phyloP scores from a whole-genome alignment of 2,888 invertebrate species.

The Macrophya annulata region DNA sequence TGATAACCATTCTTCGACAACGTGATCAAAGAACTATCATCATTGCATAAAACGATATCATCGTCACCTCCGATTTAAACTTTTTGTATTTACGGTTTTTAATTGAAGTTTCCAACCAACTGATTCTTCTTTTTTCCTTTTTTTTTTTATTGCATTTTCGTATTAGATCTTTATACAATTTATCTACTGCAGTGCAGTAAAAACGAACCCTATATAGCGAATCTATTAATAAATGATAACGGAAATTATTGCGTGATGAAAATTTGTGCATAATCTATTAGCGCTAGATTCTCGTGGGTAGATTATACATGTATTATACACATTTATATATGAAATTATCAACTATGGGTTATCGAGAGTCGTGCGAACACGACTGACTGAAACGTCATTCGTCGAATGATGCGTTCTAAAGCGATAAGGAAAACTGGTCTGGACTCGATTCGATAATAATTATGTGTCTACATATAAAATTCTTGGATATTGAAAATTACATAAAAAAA shows the following conservation, averaged over 20 bases:
- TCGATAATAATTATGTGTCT: not conserved
- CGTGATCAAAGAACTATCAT: slow-evolving; percentile 15
- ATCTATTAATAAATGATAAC: not conserved
- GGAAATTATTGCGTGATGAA: slow-evolving; percentile 10
- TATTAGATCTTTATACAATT: no score
- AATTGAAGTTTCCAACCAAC: no score
- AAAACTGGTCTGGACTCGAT: slow-evolving; percentile 14
- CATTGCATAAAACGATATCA: not conserved
- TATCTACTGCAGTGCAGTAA: not conserved
- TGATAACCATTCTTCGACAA: not conserved
- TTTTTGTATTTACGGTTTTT: not conserved
- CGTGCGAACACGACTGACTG: slow-evolving; percentile 1
- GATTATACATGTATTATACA: not conserved
- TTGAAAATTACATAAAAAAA: not conserved
- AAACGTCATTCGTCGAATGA: not conserved
- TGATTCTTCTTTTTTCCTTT: not conserved
- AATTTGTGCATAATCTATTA: not conserved
- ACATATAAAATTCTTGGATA: not conserved
- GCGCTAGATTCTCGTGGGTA: not conserved
- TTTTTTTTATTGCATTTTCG: not conserved
- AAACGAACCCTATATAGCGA: no score
- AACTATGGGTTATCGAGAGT: slow-evolving; percentile 33
- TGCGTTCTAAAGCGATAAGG: slow-evolving; percentile 20
- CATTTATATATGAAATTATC: slow-evolving; percentile 6
- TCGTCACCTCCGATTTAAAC: not conserved